Percentiles rank a stretch among this genome's conserved stretches.
Evolutionary conservation across 2,888 invertebrate species (phyloP).

Genomic region (Mesochorus sp.): DNA sequence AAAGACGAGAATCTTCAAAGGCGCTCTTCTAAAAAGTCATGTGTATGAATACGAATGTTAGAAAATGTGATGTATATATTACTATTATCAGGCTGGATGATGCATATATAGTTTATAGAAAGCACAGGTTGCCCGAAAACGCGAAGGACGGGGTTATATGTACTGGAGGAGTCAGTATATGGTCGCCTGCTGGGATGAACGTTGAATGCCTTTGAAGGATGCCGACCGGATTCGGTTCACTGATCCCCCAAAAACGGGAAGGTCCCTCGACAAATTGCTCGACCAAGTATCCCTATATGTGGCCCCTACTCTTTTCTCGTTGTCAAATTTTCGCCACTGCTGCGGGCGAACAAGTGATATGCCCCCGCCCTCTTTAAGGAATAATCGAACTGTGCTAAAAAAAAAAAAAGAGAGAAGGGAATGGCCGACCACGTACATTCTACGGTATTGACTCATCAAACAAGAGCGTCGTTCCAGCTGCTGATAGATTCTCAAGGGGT

Average conservation of each 20-base stretch:
- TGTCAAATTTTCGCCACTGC: constrained; percentile 40
- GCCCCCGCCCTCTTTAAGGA: constrained; percentile 11
- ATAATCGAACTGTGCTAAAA: constrained; percentile 32
- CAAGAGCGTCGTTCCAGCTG: neutral
- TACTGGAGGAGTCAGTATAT: neutral
- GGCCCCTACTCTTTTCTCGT: constrained; percentile 7
- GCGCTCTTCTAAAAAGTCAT: neutral
- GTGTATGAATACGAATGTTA: constrained; percentile 6
- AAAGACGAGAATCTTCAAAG: no score
- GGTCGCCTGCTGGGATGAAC: constrained; percentile 31
- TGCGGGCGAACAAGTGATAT: constrained; percentile 30
- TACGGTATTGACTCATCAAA: neutral
- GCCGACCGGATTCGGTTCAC: constrained; percentile 46
- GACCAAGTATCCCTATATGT: constrained; percentile 28
- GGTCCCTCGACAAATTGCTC: constrained; percentile 54
- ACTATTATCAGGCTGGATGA: neutral
- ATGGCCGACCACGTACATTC: constrained; percentile 40
- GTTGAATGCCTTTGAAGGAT: constrained; percentile 48
- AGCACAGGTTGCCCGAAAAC: neutral
- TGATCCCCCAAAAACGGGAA: constrained; percentile 51
- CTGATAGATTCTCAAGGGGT: neutral
- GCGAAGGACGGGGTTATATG: no score
- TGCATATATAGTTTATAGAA: neutral
- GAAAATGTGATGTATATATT: neutral
- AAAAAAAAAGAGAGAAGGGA: constrained; percentile 11